Evolutionary conservation across 2,113 vertebrate genomes (phyloP), one percentile per base, ranked within the genome.

Genomic region (Platysternon megacephalum): DNA sequence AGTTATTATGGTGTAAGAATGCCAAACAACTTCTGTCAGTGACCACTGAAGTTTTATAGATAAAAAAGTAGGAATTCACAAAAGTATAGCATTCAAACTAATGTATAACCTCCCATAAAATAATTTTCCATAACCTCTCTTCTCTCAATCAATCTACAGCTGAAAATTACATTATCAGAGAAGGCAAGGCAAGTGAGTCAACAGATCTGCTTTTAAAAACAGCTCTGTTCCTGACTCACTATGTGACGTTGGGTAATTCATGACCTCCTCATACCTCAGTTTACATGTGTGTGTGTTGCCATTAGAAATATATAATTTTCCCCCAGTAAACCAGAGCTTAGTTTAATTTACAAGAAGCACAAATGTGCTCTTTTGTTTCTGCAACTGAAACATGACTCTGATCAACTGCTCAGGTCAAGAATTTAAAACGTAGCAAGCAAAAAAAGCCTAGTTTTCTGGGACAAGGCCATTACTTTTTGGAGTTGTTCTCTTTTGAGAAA

Each of bases 171-270:
- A 92, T 39, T 68, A 78, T 48, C 2, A 42, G 78, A 95, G 97
- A 94, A 88, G 52, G 51, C 92, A 91, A 94, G 91, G 68, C 58
- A 91, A 95, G 93, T 76, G 91, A 86, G 35, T 68, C 82, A 82
- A 94, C 76, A 19, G 78, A 86, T 74, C n/a, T 1, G 1, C 24
- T 44, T 39, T 88, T 79, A 84, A 82, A 82, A 84, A 93, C 94
- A 94, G 86, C 42, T 68, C 78, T 46, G 61, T 72, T 32, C 39
- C 58, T 72, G 83, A 84, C n/a, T 94, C 86, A 85, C 46, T 74
- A 22, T 79, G 87, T 51, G 94, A 94, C 11, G 48, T 74, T 0
- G 0, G 84, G 39, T 68, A 93, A 79, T 76, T 87, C 39, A 68
- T 79, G 85, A 87, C 44, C 84, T 87, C 26, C 80, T 51, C 32